Percentiles rank a stretch among this genome's conserved stretches.
Conservation (phyloP, 1,140 invertebrate species). For the Drosophila repletoides region DNA sequence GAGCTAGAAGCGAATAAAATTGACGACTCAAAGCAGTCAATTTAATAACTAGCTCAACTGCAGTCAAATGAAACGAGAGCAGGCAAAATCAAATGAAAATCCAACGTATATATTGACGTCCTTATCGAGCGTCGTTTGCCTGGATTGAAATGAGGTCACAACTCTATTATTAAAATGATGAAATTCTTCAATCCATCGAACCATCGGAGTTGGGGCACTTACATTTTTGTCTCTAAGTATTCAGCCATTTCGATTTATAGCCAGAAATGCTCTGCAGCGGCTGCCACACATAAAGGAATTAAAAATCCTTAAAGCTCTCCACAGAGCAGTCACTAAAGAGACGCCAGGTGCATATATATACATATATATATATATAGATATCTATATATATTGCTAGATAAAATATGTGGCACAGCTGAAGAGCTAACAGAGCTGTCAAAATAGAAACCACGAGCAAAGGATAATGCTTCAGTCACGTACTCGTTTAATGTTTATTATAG, state of each 20-base stretch:
- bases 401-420: neutral
- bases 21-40: conserved; percentile 25
- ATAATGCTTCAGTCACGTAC: neutral
- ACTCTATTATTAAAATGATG: no score
- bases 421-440: neutral
- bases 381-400: no score
- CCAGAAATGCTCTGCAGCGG: no score
- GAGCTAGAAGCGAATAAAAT: conserved; percentile 18
- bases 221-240: no score
- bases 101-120: neutral
- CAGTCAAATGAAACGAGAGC: neutral
- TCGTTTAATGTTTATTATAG: neutral
- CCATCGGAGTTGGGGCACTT: no score
- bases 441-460: neutral
- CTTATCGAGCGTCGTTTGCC: neutral
- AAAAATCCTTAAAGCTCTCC: no score
- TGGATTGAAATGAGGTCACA: neutral
- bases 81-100: conserved; percentile 15
- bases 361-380: no score
- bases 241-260: no score
- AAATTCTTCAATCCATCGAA: no score
- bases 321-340: no score
- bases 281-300: no score
- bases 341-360: no score
- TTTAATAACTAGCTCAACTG: conserved; percentile 34